Evolutionary conservation across 2,888 invertebrate genomes (phyloP).

Genomic region (Eueremaeus valkanovi): DNA sequence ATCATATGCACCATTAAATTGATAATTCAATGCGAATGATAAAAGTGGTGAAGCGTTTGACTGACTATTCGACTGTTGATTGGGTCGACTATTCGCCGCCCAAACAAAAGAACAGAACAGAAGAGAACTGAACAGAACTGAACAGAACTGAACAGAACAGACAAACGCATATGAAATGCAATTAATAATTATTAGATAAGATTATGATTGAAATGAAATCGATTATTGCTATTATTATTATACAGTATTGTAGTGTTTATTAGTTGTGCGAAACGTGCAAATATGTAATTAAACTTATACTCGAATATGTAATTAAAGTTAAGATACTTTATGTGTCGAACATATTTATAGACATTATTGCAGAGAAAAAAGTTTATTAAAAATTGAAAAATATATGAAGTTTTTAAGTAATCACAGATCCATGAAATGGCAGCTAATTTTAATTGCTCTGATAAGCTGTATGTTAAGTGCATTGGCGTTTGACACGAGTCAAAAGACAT

Average conservation of each 20-base stretch:
- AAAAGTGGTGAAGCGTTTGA: too few species aligned
- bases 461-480: slow-evolving; percentile 30
- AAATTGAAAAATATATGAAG: slow-evolving; percentile 20
- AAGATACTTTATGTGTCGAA: background rate
- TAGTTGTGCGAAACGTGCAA: background rate
- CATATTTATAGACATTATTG: background rate
- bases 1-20: too few species aligned
- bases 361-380: slow-evolving; percentile 15
- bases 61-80: too few species aligned
- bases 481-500: slow-evolving; percentile 32
- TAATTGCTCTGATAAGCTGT: slow-evolving; percentile 32
- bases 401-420: background rate
- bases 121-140: too few species aligned
- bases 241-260: too few species aligned
- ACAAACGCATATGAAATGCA: too few species aligned
- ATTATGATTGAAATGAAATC: slow-evolving; percentile 9
- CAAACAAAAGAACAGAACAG: too few species aligned
- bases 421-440: slow-evolving; percentile 30
- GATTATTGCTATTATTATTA: slow-evolving; percentile 4
- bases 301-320: background rate
- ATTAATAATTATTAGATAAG: slow-evolving; percentile 15
- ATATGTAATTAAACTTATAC: slow-evolving; percentile 3
- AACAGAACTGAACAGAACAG: too few species aligned
- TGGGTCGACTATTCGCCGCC: too few species aligned
- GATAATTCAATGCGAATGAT: too few species aligned